Percentiles rank a stretch among this genome's conserved stretches.
Evolutionary conservation across 2,113 vertebrate species (phyloP).

Genomic region (Burhinus oedicnemus): DNA sequence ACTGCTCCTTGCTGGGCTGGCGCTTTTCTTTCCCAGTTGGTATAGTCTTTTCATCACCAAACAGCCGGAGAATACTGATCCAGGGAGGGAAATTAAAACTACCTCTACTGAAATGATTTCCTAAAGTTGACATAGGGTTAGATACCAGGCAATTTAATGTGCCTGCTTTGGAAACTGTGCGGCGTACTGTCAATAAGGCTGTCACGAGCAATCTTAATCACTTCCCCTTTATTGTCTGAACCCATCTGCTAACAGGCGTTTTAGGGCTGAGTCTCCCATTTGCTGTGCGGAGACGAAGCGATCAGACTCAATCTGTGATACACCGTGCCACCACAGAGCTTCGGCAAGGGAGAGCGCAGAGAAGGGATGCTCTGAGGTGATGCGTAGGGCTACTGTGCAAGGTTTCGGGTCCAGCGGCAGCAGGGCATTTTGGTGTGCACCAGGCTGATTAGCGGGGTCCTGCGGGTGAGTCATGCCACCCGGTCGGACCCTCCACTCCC

Average conservation of each 20-base stretch:
- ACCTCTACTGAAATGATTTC: not conserved
- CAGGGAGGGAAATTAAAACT: not conserved
- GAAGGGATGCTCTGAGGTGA: not conserved
- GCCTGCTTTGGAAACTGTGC: not conserved
- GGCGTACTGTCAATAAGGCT: not conserved
- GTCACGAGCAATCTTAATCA: not conserved
- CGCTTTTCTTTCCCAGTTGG: not conserved
- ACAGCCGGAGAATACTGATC: not conserved
- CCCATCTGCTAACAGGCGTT: accelerated
- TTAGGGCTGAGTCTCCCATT: not conserved
- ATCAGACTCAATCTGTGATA: not conserved
- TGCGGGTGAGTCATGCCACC: not conserved
- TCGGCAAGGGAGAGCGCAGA: not conserved
- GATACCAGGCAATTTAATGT: not conserved
- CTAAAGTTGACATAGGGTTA: not conserved
- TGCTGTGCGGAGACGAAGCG: not conserved
- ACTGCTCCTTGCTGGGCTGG: not conserved
- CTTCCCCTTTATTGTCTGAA: not conserved
- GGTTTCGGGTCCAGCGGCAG: accelerated
- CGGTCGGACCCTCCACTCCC: not conserved
- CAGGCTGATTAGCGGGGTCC: accelerated
- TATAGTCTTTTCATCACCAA: not conserved
- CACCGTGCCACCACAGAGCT: not conserved
- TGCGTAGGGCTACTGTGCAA: accelerated
- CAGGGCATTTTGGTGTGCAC: accelerated